phyloP scores from a whole-genome alignment of 2,797 vertebrate genomes.

The Centropyge bicolor region DNA sequence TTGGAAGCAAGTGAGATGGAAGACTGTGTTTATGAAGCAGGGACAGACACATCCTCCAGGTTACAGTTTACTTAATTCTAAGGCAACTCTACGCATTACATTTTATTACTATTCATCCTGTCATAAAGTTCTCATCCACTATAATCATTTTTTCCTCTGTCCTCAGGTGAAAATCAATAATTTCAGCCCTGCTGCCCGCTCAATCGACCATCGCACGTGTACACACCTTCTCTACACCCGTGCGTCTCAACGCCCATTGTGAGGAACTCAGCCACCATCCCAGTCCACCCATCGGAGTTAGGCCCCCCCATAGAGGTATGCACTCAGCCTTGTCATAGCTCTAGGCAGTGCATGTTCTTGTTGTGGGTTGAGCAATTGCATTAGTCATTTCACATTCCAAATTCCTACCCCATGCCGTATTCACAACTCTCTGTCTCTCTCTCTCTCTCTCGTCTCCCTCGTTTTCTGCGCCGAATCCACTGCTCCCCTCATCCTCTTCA shows the following conservation, averaged over 20 bases:
- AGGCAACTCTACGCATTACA: too few relatives aligned
- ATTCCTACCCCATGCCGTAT: constrained; percentile 83
- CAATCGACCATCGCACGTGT: constrained; percentile 60
- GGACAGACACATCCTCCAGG: too few relatives aligned
- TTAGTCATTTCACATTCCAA: constrained; percentile 89
- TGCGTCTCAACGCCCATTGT: constrained; percentile 37
- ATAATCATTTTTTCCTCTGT: not conserved
- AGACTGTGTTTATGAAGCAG: too few relatives aligned
- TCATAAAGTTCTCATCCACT: not conserved
- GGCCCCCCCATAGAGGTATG: constrained; percentile 80
- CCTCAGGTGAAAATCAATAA: constrained; percentile 43
- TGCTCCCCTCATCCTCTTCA: constrained; percentile 42
- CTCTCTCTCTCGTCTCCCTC: constrained; percentile 15
- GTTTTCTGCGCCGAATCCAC: constrained; percentile 35
- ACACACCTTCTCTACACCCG: constrained; percentile 18
- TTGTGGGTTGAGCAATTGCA: constrained; percentile 88
- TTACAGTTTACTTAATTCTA: too few relatives aligned
- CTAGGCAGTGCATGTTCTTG: constrained; percentile 86
- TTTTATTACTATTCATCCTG: not conserved
- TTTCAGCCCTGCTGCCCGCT: constrained; percentile 43
- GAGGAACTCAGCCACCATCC: constrained; percentile 53
- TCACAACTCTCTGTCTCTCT: constrained; percentile 55
- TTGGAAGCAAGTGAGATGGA: not conserved
- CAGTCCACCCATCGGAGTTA: constrained; percentile 47
- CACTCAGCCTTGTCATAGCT: constrained; percentile 84